Base-by-base conservation (phyloP, 35 echinoderm and acorn worm species). In the Antedon bifida region DNA sequence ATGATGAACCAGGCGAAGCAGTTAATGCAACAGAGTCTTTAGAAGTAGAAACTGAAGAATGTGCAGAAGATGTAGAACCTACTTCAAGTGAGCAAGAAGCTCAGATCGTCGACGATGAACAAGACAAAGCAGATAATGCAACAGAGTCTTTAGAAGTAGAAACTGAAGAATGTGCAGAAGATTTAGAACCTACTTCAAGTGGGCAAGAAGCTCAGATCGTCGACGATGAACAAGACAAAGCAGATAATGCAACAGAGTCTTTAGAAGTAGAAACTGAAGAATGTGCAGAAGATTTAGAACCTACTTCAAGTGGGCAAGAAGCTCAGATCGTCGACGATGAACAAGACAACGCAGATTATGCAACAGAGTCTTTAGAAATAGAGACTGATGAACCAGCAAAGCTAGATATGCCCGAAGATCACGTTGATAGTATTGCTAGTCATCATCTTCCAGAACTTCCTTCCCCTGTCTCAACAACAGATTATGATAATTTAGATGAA, bases 201-300 rank as follows among this genome's bases (percentile, higher is more conserved):
- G 32, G 34, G 46, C 8, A 31, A 82, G 42, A 46, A 82, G 32
- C 38, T 14, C 14, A 32, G 23, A 81, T 81, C 11, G 21, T 39
- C 28, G 84, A 86, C 31, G 75, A 79, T 46, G 76, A 86, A 34
- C 31, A 39, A 32, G 32, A 44, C 46, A 76, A 86, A 34, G 74
- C 77, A 32, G 75, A 86, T 86, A 39, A 86, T 32, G 75, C 39
- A 44, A n/a, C n/a, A n/a, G 32, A 56, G 75, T 77, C 46, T 42
- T 42, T 13, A 45, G 84, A 86, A 79, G 75, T 78, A 33, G 84
- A 35, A 39, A 21, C 30, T 36, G 79, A n/a, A 36, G 79, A 81
- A 39, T 81, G 33, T 34, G 79, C 36, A 39, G 34, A 81, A 3
- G 34, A 36, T 39, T 30, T 35, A 36, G 34, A 39, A 19, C 44